Conservation (phyloP, 2,113 vertebrate genomes). For the Recurvirostra avosetta region DNA sequence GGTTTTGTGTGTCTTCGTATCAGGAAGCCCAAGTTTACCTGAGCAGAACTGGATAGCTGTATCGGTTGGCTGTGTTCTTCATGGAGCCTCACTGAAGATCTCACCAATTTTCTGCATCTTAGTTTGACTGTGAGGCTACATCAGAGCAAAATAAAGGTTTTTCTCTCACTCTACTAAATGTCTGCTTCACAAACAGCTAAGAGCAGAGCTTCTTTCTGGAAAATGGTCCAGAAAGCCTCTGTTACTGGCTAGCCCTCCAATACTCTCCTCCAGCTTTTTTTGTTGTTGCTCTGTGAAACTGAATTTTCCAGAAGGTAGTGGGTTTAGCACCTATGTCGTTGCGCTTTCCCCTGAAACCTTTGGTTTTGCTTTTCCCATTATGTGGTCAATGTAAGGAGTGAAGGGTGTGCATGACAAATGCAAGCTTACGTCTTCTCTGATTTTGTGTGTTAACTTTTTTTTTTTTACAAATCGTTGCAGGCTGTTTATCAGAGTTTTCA, state of each 20-base stretch:
- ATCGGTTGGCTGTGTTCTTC: not conserved
- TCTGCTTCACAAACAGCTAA: not conserved
- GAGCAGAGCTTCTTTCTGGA: not conserved
- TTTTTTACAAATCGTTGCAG: not conserved
- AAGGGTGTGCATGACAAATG: not conserved
- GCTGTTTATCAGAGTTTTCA: not conserved
- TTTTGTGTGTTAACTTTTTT: not conserved
- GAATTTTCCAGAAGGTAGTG: not conserved
- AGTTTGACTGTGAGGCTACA: not conserved
- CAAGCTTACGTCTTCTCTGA: not conserved
- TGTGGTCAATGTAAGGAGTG: not conserved
- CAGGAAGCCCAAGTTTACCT: not conserved
- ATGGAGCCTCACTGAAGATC: not conserved
- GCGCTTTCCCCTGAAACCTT: not conserved
- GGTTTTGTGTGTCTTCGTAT: not conserved
- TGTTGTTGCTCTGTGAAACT: not conserved
- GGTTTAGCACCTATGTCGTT: not conserved
- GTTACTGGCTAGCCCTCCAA: not conserved
- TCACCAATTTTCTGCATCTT: not conserved
- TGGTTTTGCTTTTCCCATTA: not conserved
- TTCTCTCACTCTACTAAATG: not conserved
- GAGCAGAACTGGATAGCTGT: not conserved
- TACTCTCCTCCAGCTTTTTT: not conserved
- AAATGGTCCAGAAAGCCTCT: not conserved
- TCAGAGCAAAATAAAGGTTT: not conserved